These are phyloP conservation scores for Cacoxenus indagator DNA, from an alignment of 2,888 invertebrate species.

Conservation along the genomic window DNA sequence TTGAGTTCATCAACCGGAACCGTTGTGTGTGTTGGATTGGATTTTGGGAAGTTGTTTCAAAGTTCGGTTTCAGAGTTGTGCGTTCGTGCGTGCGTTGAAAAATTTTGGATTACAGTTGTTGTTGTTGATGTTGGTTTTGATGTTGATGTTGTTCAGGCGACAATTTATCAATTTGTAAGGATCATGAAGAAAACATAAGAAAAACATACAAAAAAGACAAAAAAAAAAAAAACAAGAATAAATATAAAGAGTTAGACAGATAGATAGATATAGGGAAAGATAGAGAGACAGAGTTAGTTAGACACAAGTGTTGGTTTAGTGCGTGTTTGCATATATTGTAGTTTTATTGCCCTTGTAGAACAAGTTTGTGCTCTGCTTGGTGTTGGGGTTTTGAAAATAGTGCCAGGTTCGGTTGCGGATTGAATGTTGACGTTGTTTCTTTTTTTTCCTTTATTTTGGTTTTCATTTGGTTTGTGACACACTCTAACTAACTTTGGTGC, in stretches of 20 bases:
- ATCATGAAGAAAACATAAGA: constrained; percentile 57
- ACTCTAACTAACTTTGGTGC: background rate
- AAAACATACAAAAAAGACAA: constrained; percentile 52
- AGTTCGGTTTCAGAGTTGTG: constrained; percentile 30
- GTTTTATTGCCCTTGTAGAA: too few relatives aligned
- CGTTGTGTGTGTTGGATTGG: constrained; percentile 28
- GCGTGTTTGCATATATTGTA: too few relatives aligned
- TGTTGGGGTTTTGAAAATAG: too few relatives aligned
- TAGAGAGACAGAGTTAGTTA: background rate
- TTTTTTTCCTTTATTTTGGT: too few relatives aligned
- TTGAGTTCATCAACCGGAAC: background rate
- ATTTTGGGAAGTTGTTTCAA: constrained; percentile 25
- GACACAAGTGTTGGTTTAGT: background rate
- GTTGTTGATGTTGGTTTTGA: constrained; percentile 42
- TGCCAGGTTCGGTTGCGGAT: too few relatives aligned
- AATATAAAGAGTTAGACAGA: constrained; percentile 44
- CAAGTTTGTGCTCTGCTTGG: too few relatives aligned
- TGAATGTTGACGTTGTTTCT: too few relatives aligned
- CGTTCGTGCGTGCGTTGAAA: constrained; percentile 13
- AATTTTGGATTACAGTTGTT: constrained; percentile 30
- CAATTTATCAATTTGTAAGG: constrained; percentile 45
- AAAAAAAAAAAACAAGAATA: constrained; percentile 62
- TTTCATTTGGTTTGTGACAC: too few relatives aligned
- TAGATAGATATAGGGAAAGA: background rate
- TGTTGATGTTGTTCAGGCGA: constrained; percentile 21